Base-by-base conservation (phyloP, 2,888 invertebrate genomes). In the Bellardia bayeri region DNA sequence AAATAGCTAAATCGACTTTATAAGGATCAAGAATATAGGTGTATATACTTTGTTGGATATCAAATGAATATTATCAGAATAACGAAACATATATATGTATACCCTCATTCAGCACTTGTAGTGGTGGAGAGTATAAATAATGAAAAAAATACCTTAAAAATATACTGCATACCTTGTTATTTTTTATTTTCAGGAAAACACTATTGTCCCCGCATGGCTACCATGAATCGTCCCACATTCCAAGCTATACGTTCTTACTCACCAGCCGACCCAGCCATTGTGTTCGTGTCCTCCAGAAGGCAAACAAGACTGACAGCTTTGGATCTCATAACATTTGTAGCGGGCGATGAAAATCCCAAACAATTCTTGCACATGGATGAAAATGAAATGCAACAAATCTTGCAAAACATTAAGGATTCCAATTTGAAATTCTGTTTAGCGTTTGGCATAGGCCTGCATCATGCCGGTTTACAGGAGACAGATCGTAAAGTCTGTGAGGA, bases 161-260 rank as follows among this genome's bases (percentile, higher is more conserved):
- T n/a, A n/a, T n/a, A n/a, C n/a, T n/a, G n/a, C n/a, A n/a, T n/a
- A n/a, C n/a, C n/a, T n/a, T n/a, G n/a, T n/a, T n/a, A 2, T 45
- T 9, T 45, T 13, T 58, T 58, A 23, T 54, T 23, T 66, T 45
- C 33, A 90, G 90, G 90, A 5, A 98, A 99, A 89, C 98, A 99
- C 93, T 99, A 99, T 94, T 99, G 99, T 91, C 99, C 99, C 0
- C 96, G 99, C 69, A 99, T 99, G 99, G 97, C 99, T 88, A 97
- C 99, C 0, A 99, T 99, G 99, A 99, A 99, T 94, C 97, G 98
- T 91, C 99, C 99, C 0, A 97, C 98, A 0, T 99, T 97, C 94
- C 98, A 98, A 94, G 98, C 99, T 0, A 99, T 99, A 88, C 95
- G 97, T 66, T 97, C 97, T 78, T 98, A 99, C 93, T 98, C 99